phyloP scores from a whole-genome alignment of 2,888 invertebrate species.

The Acleris emargana region DNA sequence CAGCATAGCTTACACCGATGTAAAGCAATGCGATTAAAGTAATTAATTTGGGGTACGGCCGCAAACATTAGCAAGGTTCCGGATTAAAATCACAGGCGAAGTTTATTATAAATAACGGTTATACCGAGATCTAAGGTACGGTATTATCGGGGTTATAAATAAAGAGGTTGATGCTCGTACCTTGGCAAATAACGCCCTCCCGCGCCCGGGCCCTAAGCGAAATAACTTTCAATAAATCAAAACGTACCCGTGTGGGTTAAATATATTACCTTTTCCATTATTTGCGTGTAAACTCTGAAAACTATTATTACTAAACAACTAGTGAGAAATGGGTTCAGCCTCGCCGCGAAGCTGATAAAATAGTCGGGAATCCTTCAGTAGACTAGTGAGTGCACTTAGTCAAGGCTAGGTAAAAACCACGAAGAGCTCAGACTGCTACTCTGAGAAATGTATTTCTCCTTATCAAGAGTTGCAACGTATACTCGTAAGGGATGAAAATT shows the following conservation, averaged over 20 bases:
- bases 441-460: too few species aligned
- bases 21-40: conserved; percentile 28
- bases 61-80: conserved; percentile 14
- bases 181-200: conserved; percentile 42
- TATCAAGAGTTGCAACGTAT: too few species aligned
- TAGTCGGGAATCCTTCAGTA: too few species aligned
- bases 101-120: conserved; percentile 34
- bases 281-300: background rate
- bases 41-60: conserved; percentile 27
- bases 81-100: conserved; percentile 32
- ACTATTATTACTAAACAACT: background rate
- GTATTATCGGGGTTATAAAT: conserved; percentile 32
- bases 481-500: too few species aligned
- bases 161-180: conserved; percentile 32
- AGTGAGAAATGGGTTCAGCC: background rate
- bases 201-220: conserved; percentile 30
- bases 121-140: conserved; percentile 31
- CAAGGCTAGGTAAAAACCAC: too few species aligned
- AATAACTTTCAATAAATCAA: conserved; percentile 44
- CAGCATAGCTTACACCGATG: conserved; percentile 7
- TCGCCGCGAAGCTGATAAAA: too few species aligned
- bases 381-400: too few species aligned
- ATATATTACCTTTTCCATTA: conserved; percentile 3
- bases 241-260: conserved; percentile 38
- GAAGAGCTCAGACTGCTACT: too few species aligned